phyloP scores from a whole-genome alignment of 2,113 vertebrate species.

The Gulo gulo region DNA sequence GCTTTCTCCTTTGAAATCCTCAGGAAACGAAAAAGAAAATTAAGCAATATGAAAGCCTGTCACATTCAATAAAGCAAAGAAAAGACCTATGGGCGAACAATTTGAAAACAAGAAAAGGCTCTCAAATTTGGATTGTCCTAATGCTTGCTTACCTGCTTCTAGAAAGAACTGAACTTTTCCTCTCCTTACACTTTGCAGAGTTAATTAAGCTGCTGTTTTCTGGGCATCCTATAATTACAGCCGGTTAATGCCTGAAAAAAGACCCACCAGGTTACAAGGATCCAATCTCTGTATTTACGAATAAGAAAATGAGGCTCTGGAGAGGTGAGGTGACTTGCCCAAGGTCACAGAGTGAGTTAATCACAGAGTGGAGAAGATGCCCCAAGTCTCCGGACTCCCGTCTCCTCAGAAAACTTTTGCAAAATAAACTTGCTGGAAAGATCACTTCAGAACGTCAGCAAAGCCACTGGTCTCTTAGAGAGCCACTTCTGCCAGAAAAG shows the following conservation, averaged over 20 bases:
- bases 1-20: constrained; percentile 19
- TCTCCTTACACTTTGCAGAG: constrained; percentile 24
- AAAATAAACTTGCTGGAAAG: neutral
- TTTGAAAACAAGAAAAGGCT: neutral
- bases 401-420: neutral
- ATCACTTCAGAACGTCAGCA: neutral
- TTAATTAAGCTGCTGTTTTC: constrained; percentile 62
- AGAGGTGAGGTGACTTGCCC: neutral
- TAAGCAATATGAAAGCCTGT: neutral
- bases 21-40: constrained; percentile 37
- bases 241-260: neutral
- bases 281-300: neutral
- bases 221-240: constrained; percentile 8
- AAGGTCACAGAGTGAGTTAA: constrained; percentile 25
- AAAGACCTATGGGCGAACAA: neutral
- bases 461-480: neutral
- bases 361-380: neutral
- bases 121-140: neutral
- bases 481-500: neutral
- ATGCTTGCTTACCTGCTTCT: neutral
- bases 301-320: constrained; percentile 1
- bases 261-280: neutral
- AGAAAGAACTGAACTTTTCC: constrained; percentile 35
- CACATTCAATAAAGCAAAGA: constrained; percentile 7
- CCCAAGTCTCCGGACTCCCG: neutral